Conservation (phyloP, 2,113 vertebrate genomes). For the Polyodon spathula region DNA sequence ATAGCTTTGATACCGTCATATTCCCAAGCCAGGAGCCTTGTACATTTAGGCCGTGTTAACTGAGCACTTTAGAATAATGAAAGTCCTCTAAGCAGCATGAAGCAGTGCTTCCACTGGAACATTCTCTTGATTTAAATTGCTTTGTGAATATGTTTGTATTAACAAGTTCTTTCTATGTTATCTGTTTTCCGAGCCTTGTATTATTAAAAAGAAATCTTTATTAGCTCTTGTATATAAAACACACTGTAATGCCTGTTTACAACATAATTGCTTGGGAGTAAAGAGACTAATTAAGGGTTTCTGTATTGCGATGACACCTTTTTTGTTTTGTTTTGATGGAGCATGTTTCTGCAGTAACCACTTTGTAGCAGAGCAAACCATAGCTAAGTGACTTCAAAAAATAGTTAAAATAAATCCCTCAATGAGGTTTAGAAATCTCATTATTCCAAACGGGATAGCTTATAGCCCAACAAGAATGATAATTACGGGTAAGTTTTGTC, state of each 20-base stretch:
- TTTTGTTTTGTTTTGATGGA: conserved; percentile 6
- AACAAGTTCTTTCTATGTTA: not conserved
- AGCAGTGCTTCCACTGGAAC: not conserved
- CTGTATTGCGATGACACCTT: conserved; percentile 10
- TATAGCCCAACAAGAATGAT: not conserved
- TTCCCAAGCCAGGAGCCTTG: no score
- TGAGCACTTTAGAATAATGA: no score
- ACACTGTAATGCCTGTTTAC: not conserved
- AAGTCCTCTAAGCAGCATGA: no score
- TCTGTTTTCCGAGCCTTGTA: conserved; percentile 3
- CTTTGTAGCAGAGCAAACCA: no score
- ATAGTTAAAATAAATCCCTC: not conserved
- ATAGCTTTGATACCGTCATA: no score
- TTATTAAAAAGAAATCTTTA: conserved; percentile 1
- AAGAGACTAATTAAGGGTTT: conserved; percentile 16
- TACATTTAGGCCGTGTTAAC: no score
- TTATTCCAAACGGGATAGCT: not conserved
- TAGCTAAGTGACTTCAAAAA: no score
- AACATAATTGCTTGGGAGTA: conserved; percentile 1
- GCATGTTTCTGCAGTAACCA: no score
- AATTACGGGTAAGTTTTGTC: not conserved
- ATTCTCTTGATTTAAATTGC: conserved; percentile 8
- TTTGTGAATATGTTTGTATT: not conserved
- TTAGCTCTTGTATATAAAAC: not conserved
- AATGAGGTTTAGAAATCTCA: not conserved